A percentile compares a stretch with the other conserved stretches of the same genome.
Evolutionary conservation across 2,113 vertebrate genomes (phyloP).

Genomic region (Stomatorhinus ivindoensis): DNA sequence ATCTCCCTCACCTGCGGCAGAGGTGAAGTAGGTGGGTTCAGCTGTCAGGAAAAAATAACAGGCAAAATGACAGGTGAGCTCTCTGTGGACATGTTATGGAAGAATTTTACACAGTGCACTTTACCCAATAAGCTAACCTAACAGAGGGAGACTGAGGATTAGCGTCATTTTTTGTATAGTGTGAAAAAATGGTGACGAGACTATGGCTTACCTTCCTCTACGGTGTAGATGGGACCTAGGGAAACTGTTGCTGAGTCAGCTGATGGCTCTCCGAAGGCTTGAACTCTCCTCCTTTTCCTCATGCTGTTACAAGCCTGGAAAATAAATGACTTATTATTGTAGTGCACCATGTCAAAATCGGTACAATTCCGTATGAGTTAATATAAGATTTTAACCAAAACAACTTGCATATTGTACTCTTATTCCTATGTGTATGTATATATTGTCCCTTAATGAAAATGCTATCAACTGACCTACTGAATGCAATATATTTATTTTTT

Average conservation of each 20-base stretch:
- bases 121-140: not conserved
- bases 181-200: not conserved
- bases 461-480: not conserved
- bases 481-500: not conserved
- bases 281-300: constrained; percentile 41
- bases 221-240: constrained; percentile 56
- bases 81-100: not conserved
- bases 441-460: not conserved
- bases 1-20: not conserved
- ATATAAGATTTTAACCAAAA: not conserved
- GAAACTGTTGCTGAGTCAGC: constrained; percentile 52
- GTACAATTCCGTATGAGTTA: not conserved
- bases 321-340: not conserved
- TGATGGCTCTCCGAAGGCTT: constrained; percentile 35
- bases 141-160: not conserved
- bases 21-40: not conserved
- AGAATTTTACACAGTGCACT: not conserved
- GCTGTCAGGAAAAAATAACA: not conserved
- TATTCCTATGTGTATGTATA: not conserved
- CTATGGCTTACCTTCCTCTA: constrained; percentile 36
- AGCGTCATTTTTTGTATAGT: not conserved
- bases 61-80: not conserved
- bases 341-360: not conserved
- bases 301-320: constrained; percentile 45
- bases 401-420: not conserved